These are phyloP conservation scores for Anthopleura sola DNA, from an alignment of 64 coral and sea anemone genomes.

Conservation along the genomic window DNA sequence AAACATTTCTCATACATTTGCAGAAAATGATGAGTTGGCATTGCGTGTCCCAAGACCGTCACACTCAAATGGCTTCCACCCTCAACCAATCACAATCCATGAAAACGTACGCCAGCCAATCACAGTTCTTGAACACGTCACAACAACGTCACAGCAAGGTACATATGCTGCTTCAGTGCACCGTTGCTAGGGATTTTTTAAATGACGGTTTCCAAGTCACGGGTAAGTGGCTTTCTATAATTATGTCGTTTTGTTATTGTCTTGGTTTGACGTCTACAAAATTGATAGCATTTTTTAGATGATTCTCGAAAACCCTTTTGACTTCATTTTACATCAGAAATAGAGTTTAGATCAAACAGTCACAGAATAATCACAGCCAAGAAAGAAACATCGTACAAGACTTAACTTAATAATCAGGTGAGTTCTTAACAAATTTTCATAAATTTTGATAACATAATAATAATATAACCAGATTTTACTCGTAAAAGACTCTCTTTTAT, in stretches of 20 bases:
- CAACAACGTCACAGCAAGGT: background rate
- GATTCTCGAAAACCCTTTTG: background rate
- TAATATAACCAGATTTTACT: background rate
- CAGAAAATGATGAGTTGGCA: too few relatives aligned
- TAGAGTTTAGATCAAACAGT: background rate
- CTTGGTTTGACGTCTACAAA: background rate
- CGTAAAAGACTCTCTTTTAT: background rate
- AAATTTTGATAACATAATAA: background rate
- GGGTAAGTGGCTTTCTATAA: background rate
- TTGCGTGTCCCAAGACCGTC: too few relatives aligned
- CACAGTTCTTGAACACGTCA: background rate
- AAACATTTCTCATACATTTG: too few relatives aligned
- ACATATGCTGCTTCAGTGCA: background rate
- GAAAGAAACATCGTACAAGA: background rate
- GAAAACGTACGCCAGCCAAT: background rate
- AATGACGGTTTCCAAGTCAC: background rate
- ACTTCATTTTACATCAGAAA: background rate
- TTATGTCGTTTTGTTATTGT: background rate
- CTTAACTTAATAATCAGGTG: background rate
- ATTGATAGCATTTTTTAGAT: conserved; percentile 20
- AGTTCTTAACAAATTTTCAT: background rate
- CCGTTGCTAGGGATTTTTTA: background rate
- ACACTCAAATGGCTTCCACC: too few relatives aligned
- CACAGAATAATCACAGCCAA: background rate
- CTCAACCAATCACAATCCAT: background rate